A percentile compares a stretch with the other conserved stretches of the same genome.
These are phyloP conservation scores for Motacilla tschutschensis DNA, from an alignment of 2,113 vertebrate genomes.

Conservation along the genomic window DNA sequence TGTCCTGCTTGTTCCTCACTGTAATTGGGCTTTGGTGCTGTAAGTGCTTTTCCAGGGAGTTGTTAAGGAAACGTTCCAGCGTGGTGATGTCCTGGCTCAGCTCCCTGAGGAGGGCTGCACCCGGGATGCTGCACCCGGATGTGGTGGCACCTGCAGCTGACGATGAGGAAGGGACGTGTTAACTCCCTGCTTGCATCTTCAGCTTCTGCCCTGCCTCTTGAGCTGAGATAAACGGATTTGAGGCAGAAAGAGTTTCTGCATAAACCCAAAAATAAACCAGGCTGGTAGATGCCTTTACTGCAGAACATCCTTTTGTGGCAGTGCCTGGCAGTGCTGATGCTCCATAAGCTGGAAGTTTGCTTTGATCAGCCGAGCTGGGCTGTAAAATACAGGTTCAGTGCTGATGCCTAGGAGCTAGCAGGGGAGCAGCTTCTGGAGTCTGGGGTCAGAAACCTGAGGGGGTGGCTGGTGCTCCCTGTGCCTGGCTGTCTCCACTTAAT, in stretches of 20 bases:
- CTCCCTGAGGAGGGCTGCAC: neutral
- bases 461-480: neutral
- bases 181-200: neutral
- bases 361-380: neutral
- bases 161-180: neutral
- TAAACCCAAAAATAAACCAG: neutral
- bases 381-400: neutral
- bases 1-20: neutral
- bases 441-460: neutral
- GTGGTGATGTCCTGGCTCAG: neutral
- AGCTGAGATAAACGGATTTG: neutral
- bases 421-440: neutral
- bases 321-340: neutral
- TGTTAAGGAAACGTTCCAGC: constrained; percentile 4
- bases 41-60: constrained; percentile 7
- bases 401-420: neutral
- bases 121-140: neutral
- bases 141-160: neutral
- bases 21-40: constrained; percentile 16
- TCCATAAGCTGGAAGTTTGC: neutral
- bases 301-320: neutral
- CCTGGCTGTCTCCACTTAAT: neutral
- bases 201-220: neutral
- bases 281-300: neutral
- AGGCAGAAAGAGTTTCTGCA: neutral